Percentiles rank a stretch among this genome's conserved stretches.
phyloP scores from a whole-genome alignment of 2,888 invertebrate species.

The Hemaris fuciformis region DNA sequence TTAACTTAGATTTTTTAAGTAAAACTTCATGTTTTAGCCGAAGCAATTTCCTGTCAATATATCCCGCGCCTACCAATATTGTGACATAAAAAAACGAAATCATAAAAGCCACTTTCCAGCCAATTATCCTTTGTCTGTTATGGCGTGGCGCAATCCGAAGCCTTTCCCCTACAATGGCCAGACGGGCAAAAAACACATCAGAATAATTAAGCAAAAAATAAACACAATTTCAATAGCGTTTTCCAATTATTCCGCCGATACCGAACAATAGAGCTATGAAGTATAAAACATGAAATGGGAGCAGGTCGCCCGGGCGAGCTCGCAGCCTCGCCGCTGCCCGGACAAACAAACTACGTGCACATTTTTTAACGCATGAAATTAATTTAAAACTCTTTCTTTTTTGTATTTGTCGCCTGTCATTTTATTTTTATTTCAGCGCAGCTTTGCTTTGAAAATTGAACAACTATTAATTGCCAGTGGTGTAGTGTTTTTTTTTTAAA shows the following conservation, averaged over 20 bases:
- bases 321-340: neutral
- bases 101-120: neutral
- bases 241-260: constrained; percentile 48
- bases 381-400: neutral
- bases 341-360: neutral
- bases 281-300: constrained; percentile 53
- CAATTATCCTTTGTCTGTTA: neutral
- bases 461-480: no score
- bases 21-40: no score
- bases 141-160: neutral
- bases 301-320: constrained; percentile 32
- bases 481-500: no score
- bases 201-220: constrained; percentile 21
- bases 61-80: no score
- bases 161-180: neutral
- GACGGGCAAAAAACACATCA: constrained; percentile 19
- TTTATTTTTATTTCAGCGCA: no score
- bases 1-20: no score
- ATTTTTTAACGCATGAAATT: neutral
- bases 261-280: constrained; percentile 46
- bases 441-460: no score
- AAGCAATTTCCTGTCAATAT: no score
- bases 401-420: no score
- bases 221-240: constrained; percentile 28
- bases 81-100: no score